phyloP scores from a whole-genome alignment of 1,140 invertebrate species.

The Trachymyrmex septentrionalis region DNA sequence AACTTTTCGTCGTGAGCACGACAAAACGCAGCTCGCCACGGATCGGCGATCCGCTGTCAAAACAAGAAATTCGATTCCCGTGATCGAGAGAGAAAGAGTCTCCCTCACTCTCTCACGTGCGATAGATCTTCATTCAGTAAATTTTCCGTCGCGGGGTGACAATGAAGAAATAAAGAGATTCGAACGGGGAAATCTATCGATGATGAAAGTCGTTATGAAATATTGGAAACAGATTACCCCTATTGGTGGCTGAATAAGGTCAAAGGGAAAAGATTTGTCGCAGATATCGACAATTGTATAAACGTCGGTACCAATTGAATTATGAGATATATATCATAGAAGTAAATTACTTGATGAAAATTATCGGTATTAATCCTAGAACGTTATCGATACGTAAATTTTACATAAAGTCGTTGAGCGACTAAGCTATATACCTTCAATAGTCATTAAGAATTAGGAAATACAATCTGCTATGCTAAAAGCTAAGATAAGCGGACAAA shows the following conservation, averaged over 20 bases:
- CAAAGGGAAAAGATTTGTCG: constrained; percentile 45
- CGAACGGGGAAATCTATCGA: constrained; percentile 50
- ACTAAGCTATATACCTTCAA: no score
- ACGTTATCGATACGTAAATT: no score
- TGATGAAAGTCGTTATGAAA: constrained; percentile 54
- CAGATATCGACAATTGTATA: not conserved
- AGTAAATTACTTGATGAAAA: not conserved
- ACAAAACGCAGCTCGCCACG: constrained; percentile 71
- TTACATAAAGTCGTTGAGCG: no score
- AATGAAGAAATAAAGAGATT: constrained; percentile 52
- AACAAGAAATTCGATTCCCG: constrained; percentile 83
- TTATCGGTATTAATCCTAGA: not conserved
- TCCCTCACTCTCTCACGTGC: constrained; percentile 18
- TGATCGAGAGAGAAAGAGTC: constrained; percentile 44
- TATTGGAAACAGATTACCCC: constrained; percentile 49
- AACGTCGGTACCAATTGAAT: constrained; percentile 2
- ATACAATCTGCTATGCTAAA: no score
- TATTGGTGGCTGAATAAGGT: constrained; percentile 1
- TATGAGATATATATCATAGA: not conserved
- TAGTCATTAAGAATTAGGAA: no score
- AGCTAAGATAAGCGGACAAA: no score
- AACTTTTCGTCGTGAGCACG: constrained; percentile 70
- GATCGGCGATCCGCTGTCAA: constrained; percentile 84
- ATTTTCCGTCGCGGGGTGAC: constrained; percentile 49
- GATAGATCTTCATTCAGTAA: constrained; percentile 67